Base-by-base conservation (phyloP, 2,888 invertebrate genomes). In the Eumerus sabulonum region DNA sequence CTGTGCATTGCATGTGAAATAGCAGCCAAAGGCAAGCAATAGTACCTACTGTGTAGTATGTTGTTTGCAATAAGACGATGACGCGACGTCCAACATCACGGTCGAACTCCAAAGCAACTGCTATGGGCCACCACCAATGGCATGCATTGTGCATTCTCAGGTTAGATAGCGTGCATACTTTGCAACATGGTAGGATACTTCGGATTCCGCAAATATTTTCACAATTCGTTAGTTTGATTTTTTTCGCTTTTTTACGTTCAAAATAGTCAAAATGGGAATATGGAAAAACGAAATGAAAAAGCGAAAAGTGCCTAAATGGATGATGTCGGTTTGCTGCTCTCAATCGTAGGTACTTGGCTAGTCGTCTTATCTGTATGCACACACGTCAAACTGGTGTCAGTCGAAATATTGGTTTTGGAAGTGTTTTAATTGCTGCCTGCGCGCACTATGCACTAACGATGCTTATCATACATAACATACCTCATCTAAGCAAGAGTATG, bases 71-170 rank as follows among this genome's bases (percentile, higher is more conserved):
- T n/a, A n/a, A n/a, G n/a, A n/a, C n/a, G n/a, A n/a, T n/a, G n/a
- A n/a, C n/a, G n/a, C n/a, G 40, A 77, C 57, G 62, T 67, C 56
- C 59, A 74, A 13, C 59, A 48, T 27, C 53, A 48, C 36, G 2
- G 42, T 51, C 53, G 56, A 42, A 16, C 27, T 4, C 27, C 27
- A 27, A 2, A 27, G n/a, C 27, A 4, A 27, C 27, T 27, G 27
- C 27, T 7, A 27, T 27, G 27, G 7, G 27, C 27, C 27, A 27
- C 27, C 27, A 7, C 27, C 27, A 27, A 27, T 27, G 54, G 79
- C 79, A 70, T 79, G 74, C 79, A 79, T 68, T 74, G 68, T 79
- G 79, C 79, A 79, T 79, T 79, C 64, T 74, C 68, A 51, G 47
- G 74, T 47, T 56, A 18, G 64, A 36, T 74, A 59, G 56, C 64